Evolutionary conservation across 2,113 vertebrate genomes (phyloP), one percentile per base, ranked within the genome.

Genomic region (Zosterops japonicus): DNA sequence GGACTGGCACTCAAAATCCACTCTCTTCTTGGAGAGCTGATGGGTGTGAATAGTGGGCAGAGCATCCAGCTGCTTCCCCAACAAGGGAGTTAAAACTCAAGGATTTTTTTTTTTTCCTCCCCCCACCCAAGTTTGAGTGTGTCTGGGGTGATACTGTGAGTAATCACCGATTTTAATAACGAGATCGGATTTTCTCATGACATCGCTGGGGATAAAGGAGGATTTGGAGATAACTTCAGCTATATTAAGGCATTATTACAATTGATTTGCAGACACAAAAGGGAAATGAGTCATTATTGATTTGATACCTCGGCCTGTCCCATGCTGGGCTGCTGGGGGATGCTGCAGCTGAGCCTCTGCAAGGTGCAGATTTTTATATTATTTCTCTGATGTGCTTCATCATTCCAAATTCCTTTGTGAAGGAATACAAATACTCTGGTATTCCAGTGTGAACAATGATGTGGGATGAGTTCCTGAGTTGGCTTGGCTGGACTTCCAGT

Each of bases 181-280:
- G 46, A 96, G 93, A 93, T 95, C 23, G 78, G 95, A 92, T 97
- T 95, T 96, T 85, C 87, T 64, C 71, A 53, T 87, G 92, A 83
- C 95, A 85, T 94, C 1, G 63, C 41, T 81, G 89, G 69, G 93
- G 92, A 94, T 95, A 41, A 96, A 92, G 93, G 71, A 93, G 96
- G 96, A 96, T 97, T 97, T 96, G 83, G 61, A 80, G 92, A 83
- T 93, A 44, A 44, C 93, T 94, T 81, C 85, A 39, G 96, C 81
- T 96, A 83, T 94, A 95, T 96, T 91, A 96, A 94, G 94, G 85
- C 90, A 96, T 97, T 96, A 96, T 92, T 94, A 82, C 96, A 94
- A 93, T 95, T 95, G 92, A 94, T 84, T 94, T 83, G 75, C 3
- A 2, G 93, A 56, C 88, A 88, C 85, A 74, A 88, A 90, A 94